phyloP scores from a whole-genome alignment of 2,888 invertebrate genomes.

The Parthenolecanium corni region DNA sequence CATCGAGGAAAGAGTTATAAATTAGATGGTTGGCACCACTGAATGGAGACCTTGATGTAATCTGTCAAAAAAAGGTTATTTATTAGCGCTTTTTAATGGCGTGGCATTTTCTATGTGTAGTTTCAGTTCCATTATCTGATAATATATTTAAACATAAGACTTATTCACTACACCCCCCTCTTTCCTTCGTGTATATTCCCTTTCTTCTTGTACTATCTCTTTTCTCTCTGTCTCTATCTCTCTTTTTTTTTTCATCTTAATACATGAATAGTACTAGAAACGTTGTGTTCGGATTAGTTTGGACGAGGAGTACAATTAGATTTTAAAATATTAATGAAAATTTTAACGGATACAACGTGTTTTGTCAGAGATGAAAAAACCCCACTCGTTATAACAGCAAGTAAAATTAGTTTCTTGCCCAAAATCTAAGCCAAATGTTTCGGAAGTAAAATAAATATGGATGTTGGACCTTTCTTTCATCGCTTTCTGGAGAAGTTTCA shows the following conservation, averaged over 20 bases:
- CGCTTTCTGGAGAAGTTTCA: too few relatives aligned
- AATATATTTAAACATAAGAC: conserved; percentile 18
- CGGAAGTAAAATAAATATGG: too few relatives aligned
- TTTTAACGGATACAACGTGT: too few relatives aligned
- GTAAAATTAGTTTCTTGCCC: too few relatives aligned
- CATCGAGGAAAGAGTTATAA: conserved; percentile 17
- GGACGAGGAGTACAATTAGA: not conserved
- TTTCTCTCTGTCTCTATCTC: not conserved
- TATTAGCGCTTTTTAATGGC: conserved; percentile 23
- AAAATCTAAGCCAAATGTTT: too few relatives aligned
- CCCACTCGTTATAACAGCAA: too few relatives aligned
- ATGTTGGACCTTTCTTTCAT: too few relatives aligned
- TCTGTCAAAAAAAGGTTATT: conserved; percentile 25
- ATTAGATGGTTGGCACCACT: conserved; percentile 24
- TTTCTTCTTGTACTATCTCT: not conserved
- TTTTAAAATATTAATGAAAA: not conserved
- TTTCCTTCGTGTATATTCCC: not conserved
- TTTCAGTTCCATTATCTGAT: conserved; percentile 23
- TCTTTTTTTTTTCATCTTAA: not conserved
- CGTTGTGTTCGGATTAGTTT: not conserved
- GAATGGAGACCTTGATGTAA: conserved; percentile 25
- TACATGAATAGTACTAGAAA: not conserved
- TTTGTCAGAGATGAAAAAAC: too few relatives aligned
- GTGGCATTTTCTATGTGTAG: conserved; percentile 20
- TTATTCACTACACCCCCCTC: not conserved